Percentiles rank a stretch among this genome's conserved stretches.
Evolutionary conservation across 2,797 vertebrate species (phyloP).

Genomic region (Harpagifer antarcticus): DNA sequence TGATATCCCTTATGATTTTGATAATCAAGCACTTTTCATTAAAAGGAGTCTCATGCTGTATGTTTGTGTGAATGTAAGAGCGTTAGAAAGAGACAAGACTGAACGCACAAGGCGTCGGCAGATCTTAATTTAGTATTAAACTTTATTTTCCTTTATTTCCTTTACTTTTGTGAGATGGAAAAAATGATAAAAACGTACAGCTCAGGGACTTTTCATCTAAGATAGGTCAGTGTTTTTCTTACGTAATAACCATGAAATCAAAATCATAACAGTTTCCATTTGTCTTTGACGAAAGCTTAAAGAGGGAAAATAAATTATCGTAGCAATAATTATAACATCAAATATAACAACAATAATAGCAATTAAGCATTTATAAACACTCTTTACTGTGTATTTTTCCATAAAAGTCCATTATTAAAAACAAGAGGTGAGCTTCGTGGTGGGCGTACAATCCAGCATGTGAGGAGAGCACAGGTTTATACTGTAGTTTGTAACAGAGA

Average conservation of each 20-base stretch:
- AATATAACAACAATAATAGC: constrained; percentile 88
- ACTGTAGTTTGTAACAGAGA: constrained; percentile 46
- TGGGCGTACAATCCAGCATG: constrained; percentile 85
- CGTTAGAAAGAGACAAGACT: constrained; percentile 20
- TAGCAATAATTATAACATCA: constrained; percentile 90
- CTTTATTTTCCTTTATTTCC: constrained; percentile 88
- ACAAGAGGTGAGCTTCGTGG: constrained; percentile 79
- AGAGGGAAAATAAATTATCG: constrained; percentile 91
- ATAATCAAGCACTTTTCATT: constrained; percentile 71
- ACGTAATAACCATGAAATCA: constrained; percentile 85
- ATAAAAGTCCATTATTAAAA: constrained; percentile 85
- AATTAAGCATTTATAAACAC: constrained; percentile 89
- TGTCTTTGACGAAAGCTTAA: constrained; percentile 86
- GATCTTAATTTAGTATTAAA: constrained; percentile 83
- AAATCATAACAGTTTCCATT: constrained; percentile 84
- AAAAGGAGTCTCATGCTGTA: constrained; percentile 36
- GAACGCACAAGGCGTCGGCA: constrained; percentile 42
- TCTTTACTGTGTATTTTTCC: constrained; percentile 83
- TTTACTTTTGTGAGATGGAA: constrained; percentile 88
- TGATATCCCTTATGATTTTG: constrained; percentile 81
- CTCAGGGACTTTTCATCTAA: constrained; percentile 85
- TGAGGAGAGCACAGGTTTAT: constrained; percentile 70
- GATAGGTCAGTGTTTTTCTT: constrained; percentile 86
- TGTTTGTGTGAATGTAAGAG: constrained; percentile 24
- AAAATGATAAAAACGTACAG: constrained; percentile 88